Evolutionary conservation across 2,888 invertebrate species (phyloP).

Genomic region (Lymantria dispar): DNA sequence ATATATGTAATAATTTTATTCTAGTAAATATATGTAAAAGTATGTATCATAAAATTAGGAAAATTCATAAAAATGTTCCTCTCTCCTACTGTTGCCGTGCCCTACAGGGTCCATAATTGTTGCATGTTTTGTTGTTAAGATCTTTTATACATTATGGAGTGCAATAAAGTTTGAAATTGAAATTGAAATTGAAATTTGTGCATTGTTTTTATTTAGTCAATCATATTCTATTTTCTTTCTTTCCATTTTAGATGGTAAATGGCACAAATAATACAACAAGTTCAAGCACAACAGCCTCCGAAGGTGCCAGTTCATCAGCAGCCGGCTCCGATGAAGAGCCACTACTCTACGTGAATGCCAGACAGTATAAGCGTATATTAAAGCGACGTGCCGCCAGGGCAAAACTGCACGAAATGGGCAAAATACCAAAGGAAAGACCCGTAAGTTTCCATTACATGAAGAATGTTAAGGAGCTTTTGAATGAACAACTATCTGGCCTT

Average conservation of each 20-base stretch:
- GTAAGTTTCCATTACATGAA: slow-evolving; percentile 65
- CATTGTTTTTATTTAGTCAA: not conserved
- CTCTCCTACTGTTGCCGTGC: too few species aligned
- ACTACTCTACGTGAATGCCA: slow-evolving; percentile 98
- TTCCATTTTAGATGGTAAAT: slow-evolving; percentile 64
- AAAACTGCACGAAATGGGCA: slow-evolving; percentile 95
- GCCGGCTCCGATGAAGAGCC: slow-evolving; percentile 94
- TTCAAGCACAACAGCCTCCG: slow-evolving; percentile 51
- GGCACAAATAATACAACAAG: slow-evolving; percentile 43
- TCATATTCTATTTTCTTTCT: not conserved
- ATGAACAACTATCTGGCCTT: too few species aligned
- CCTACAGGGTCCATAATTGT: too few species aligned
- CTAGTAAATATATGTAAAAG: too few species aligned
- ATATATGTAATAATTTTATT: too few species aligned
- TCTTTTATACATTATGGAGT: too few species aligned
- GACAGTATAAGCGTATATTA: slow-evolving; percentile 97
- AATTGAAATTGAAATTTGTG: too few species aligned
- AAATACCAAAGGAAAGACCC: slow-evolving; percentile 97
- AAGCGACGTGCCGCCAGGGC: slow-evolving; percentile 97
- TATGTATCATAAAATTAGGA: too few species aligned
- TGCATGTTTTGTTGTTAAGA: too few species aligned
- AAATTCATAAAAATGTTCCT: too few species aligned
- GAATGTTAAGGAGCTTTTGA: too few species aligned
- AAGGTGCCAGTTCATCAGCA: slow-evolving; percentile 54
- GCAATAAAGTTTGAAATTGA: too few species aligned